These are phyloP conservation scores for Dryobotodes eremita DNA, from an alignment of 2,888 invertebrate genomes.

Conservation along the genomic window DNA sequence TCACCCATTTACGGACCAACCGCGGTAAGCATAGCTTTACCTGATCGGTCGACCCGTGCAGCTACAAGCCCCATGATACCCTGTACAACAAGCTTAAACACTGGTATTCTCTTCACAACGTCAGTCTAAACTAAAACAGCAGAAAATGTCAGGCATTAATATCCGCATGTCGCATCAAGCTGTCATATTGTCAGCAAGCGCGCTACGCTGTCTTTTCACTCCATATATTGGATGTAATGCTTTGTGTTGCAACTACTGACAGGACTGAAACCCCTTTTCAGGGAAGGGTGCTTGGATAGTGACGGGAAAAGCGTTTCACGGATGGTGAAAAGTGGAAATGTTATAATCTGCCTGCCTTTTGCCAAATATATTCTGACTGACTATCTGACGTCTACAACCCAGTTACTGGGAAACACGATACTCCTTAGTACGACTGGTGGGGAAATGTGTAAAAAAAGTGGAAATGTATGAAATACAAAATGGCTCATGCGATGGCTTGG, in stretches of 20 bases:
- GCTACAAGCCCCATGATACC: too few species aligned
- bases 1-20: too few species aligned
- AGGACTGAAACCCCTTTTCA: conserved; percentile 4
- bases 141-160: conserved; percentile 8
- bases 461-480: not conserved
- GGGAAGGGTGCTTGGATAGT: not conserved
- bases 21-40: too few species aligned
- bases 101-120: too few species aligned
- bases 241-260: conserved; percentile 18
- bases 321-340: not conserved
- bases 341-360: not conserved
- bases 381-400: not conserved
- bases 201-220: conserved; percentile 5
- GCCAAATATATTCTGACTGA: not conserved
- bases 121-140: conserved; percentile 6
- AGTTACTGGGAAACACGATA: not conserved
- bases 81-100: not conserved
- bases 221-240: conserved; percentile 2
- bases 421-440: not conserved
- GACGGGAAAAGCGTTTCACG: not conserved
- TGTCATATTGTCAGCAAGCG: conserved; percentile 13
- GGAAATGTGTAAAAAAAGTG: not conserved
- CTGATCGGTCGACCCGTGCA: too few species aligned
- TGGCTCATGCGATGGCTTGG: not conserved
- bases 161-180: conserved; percentile 18